Conservation (phyloP, 2,888 invertebrate species). For the Leucophenga montana region DNA sequence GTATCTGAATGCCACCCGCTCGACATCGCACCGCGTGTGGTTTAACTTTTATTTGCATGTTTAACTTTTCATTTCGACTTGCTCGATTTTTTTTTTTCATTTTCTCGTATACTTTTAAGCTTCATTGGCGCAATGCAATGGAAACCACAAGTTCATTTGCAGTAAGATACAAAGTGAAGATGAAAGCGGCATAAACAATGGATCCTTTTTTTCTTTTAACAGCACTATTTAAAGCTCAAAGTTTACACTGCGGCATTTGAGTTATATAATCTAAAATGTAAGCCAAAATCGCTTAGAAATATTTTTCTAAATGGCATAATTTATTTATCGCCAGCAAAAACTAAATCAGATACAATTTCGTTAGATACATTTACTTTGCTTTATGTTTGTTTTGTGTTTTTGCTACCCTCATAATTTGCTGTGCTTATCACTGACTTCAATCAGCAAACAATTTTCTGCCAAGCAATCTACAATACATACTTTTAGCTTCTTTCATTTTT, state of each 20-base stretch:
- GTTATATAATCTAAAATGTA: not conserved
- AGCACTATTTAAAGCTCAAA: slow-evolving; percentile 13
- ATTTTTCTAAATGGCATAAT: slow-evolving; percentile 22
- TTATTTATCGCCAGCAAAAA: slow-evolving; percentile 22
- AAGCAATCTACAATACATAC: not conserved
- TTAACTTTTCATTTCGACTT: slow-evolving; percentile 20
- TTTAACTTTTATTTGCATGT: slow-evolving; percentile 31
- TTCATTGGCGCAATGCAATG: slow-evolving; percentile 27
- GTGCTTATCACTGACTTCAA: slow-evolving; percentile 61
- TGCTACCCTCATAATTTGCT: slow-evolving; percentile 60
- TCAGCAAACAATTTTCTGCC: slow-evolving; percentile 60
- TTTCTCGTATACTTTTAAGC: not conserved
- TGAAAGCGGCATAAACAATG: not conserved
- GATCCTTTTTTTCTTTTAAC: not conserved
- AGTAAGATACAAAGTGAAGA: not conserved
- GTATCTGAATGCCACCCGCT: slow-evolving; percentile 43
- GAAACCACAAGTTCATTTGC: slow-evolving; percentile 18
- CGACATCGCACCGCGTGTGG: slow-evolving; percentile 34
- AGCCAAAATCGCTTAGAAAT: not conserved
- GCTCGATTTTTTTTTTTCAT: slow-evolving; percentile 12
- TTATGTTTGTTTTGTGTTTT: slow-evolving; percentile 21
- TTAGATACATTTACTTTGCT: not conserved
- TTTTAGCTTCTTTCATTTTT: not conserved
- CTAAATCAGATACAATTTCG: slow-evolving; percentile 38
- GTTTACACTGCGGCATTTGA: slow-evolving; percentile 19